phyloP scores from a whole-genome alignment of 1,140 invertebrate genomes.

The Drepana arcuata region DNA sequence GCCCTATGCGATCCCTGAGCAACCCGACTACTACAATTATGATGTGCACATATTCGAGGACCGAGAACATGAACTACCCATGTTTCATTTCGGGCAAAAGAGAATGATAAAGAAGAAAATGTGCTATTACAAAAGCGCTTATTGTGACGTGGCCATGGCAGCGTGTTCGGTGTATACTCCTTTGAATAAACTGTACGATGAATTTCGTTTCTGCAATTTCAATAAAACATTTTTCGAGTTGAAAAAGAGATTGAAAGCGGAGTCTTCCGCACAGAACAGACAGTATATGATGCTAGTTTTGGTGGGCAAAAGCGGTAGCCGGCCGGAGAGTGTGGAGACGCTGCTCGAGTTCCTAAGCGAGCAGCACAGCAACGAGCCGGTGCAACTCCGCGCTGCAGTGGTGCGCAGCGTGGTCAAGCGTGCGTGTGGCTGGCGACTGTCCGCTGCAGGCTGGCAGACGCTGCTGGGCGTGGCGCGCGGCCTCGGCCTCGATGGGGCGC shows the following conservation, averaged over 20 bases:
- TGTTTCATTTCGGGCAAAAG: no score
- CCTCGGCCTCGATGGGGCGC: slow-evolving; percentile 7
- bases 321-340: slow-evolving; percentile 20
- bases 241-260: slow-evolving; percentile 19
- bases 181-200: slow-evolving; percentile 32
- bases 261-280: slow-evolving; percentile 27
- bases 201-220: slow-evolving; percentile 36
- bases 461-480: slow-evolving; percentile 28
- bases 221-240: slow-evolving; percentile 33
- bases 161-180: neutral
- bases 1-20: slow-evolving; percentile 9
- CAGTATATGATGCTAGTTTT: slow-evolving; percentile 42
- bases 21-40: neutral
- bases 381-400: slow-evolving; percentile 30
- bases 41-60: slow-evolving; percentile 4
- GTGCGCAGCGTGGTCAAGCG: slow-evolving; percentile 40
- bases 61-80: neutral
- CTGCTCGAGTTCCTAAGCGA: slow-evolving; percentile 25
- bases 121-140: no score
- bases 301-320: slow-evolving; percentile 44
- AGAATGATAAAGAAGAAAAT: no score
- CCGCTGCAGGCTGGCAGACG: slow-evolving; percentile 26
- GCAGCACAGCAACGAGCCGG: slow-evolving; percentile 34
- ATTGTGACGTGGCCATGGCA: no score
- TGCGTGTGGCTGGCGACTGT: slow-evolving; percentile 30